These are phyloP conservation scores for Lophura nycthemera DNA, from an alignment of 2,113 vertebrate species.

Conservation along the genomic window DNA sequence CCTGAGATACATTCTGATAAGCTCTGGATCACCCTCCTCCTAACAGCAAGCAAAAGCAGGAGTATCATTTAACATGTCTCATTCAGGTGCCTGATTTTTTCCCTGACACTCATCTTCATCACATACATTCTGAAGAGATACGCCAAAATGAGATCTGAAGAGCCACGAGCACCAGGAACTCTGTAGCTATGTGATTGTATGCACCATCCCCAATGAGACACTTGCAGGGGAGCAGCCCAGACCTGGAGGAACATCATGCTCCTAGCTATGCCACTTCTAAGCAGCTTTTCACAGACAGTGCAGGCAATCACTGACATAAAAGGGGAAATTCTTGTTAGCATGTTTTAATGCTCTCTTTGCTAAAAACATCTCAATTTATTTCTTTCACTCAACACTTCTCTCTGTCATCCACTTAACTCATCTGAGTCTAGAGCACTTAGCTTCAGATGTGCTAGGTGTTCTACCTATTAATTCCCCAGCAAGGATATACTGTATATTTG, in stretches of 20 bases:
- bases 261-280: fast-evolving
- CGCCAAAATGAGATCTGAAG: background rate
- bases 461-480: background rate
- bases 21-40: background rate
- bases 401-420: background rate
- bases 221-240: background rate
- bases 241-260: background rate
- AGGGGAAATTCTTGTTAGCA: background rate
- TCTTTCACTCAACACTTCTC: background rate
- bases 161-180: background rate
- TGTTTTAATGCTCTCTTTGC: background rate
- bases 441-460: background rate
- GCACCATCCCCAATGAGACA: fast-evolving
- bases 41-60: background rate
- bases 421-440: background rate
- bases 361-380: background rate
- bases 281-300: background rate
- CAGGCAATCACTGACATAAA: background rate
- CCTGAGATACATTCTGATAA: background rate
- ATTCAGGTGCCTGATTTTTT: background rate
- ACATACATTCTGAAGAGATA: too few species aligned
- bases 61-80: fast-evolving
- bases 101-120: background rate
- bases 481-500: background rate
- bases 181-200: fast-evolving